Evolutionary conservation across 1,140 invertebrate genomes (phyloP).

Genomic region (Drosophila carrolli): DNA sequence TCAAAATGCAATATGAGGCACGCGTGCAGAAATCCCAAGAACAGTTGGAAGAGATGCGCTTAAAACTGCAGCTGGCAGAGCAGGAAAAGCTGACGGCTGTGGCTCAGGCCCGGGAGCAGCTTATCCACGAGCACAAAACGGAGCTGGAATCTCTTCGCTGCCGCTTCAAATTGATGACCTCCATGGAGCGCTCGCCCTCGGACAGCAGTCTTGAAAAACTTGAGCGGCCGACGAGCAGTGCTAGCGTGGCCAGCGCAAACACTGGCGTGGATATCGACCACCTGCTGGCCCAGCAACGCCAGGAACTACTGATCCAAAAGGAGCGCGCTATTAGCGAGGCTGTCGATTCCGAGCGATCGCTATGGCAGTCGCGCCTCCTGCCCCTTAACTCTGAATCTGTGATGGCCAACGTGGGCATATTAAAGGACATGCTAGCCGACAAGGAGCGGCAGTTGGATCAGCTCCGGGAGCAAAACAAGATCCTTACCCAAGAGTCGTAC

Average conservation of each 20-base stretch:
- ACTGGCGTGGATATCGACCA: conserved; percentile 87
- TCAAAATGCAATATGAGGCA: conserved; percentile 50
- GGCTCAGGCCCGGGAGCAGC: conserved; percentile 89
- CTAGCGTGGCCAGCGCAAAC: conserved; percentile 84
- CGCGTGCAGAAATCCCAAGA: conserved; percentile 29
- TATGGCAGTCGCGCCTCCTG: conserved; percentile 75
- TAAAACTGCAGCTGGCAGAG: conserved; percentile 86
- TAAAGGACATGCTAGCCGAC: conserved; percentile 88
- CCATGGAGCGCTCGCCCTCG: conserved; percentile 91
- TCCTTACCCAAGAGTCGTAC: conserved; percentile 87
- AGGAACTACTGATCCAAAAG: conserved; percentile 88
- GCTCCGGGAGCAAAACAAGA: conserved; percentile 87
- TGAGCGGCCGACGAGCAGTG: conserved; percentile 86
- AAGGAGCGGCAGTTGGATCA: conserved; percentile 90
- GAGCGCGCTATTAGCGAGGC: conserved; percentile 87
- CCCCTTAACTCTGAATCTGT: conserved; percentile 75
- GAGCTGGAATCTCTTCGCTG: conserved; percentile 92
- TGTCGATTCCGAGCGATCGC: conserved; percentile 85
- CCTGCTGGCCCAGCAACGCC: conserved; percentile 88
- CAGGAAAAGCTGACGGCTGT: conserved; percentile 87
- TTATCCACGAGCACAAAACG: conserved; percentile 89
- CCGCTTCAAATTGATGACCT: conserved; percentile 89
- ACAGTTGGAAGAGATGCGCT: conserved; percentile 81
- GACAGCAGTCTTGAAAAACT: conserved; percentile 92
- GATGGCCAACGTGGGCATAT: conserved; percentile 85